Evolutionary conservation across 2,113 vertebrate species (phyloP).

Genomic region (Pungitius pungitius): DNA sequence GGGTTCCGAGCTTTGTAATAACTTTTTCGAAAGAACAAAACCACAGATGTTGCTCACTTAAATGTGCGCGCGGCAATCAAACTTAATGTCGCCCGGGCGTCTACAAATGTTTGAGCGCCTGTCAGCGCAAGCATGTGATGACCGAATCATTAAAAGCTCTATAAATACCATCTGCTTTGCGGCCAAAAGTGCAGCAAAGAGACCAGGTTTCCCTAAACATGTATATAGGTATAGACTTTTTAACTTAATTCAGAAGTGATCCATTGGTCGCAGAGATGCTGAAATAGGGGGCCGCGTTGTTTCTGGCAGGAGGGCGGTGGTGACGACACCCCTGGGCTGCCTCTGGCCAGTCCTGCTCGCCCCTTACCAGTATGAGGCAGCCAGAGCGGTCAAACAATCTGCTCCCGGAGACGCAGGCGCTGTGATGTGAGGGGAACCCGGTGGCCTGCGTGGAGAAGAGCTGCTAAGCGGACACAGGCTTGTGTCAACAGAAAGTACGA

Average conservation of each 20-base stretch:
- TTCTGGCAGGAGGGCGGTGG: constrained; percentile 10
- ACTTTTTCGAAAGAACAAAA: neutral
- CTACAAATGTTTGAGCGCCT: neutral
- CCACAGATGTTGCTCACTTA: constrained; percentile 7
- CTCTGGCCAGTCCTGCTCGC: constrained; percentile 41
- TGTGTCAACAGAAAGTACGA: constrained; percentile 56
- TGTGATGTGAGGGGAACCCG: neutral
- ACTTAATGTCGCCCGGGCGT: constrained; percentile 10
- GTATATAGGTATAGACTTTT: neutral
- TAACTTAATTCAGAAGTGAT: neutral
- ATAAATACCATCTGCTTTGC: constrained; percentile 10
- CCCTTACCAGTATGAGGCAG: constrained; percentile 52
- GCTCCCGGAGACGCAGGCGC: constrained; percentile 15
- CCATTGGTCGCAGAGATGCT: neutral
- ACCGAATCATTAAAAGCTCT: constrained; percentile 9
- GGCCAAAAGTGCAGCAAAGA: constrained; percentile 2
- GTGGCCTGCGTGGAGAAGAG: constrained; percentile 5
- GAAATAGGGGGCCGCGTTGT: neutral
- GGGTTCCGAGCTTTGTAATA: neutral
- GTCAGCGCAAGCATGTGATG: neutral
- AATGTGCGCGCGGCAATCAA: constrained; percentile 16
- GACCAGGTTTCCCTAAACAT: neutral
- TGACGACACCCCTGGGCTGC: constrained; percentile 12
- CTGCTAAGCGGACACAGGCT: constrained; percentile 24
- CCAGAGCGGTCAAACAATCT: constrained; percentile 2